Base-by-base conservation (phyloP, 2,797 vertebrate species). In the Melanotaenia trifasciata region DNA sequence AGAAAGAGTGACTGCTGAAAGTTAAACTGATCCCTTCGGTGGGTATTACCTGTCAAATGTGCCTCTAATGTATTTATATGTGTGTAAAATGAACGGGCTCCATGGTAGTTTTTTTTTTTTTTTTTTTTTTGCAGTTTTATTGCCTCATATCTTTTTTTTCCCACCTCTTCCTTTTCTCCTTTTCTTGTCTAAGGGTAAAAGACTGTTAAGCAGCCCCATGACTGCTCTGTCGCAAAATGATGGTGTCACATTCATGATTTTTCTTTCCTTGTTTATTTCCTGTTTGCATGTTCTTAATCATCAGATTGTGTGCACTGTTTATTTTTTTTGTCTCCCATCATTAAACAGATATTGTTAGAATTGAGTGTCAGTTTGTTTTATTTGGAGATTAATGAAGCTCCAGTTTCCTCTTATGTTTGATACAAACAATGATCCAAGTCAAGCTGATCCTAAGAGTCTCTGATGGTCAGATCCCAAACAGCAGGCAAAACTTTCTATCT, bases 251-350 rank as follows among this genome's bases (percentile, higher is more conserved):
- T 74, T 78, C 58, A 51, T 57, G 50, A 51, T 26, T 79, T 66
- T 79, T 79, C 84, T 84, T 77, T 64, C 64, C 79, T 82, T 72
- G 86, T 87, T 78, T 79, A 75, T 87, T 86, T 82, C 72, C 65
- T 57, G 61, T 86, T 85, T 84, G 93, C 91, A 93, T 92, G 92
- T 92, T 84, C 74, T 82, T 79, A 82, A 84, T 84, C 73, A 80
- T 81, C 75, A 72, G 76, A 73, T 84, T 87, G 84, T 91, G 80
- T 87, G 70, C 76, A 43, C 69, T 78, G 50, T 40, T 51, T 87
- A 2, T 20, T 4, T 7, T 33, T 24, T 45, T 71, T 80, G 76
- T 87, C 75, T 80, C 67, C 67, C 61, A 67, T 86, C 81, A 93
- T 91, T 93, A 91, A 93, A 93, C 54, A 64, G 22, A 82, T 30